A percentile compares a stretch with the other conserved stretches of the same genome.
phyloP scores from a whole-genome alignment of 92 coral and sea anemone species.

The Bergia puertoricense region DNA sequence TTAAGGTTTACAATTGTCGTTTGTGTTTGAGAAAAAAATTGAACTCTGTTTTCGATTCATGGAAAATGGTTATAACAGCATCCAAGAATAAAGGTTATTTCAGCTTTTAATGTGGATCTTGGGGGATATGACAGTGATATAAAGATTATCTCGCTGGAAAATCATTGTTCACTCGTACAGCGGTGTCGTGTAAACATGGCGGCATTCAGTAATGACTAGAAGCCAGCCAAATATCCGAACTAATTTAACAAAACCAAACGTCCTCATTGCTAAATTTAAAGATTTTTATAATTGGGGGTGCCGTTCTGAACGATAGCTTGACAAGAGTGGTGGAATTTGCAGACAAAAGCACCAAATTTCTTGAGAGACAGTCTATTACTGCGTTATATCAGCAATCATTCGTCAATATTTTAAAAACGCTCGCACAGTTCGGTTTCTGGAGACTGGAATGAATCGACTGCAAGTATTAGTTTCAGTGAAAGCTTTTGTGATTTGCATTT shows the following conservation, averaged over 20 bases:
- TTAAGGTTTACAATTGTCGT: slow-evolving; percentile 36
- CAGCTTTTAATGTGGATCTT: slow-evolving; percentile 63
- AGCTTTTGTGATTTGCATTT: background rate
- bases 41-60: slow-evolving; percentile 31
- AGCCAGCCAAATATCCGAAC: slow-evolving; percentile 1
- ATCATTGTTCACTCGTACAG: slow-evolving; percentile 22
- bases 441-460: background rate
- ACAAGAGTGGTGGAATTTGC: slow-evolving; percentile 8
- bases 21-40: slow-evolving; percentile 72
- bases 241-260: background rate
- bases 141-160: slow-evolving; percentile 43
- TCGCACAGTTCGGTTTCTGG: slow-evolving; percentile 26
- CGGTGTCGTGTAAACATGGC: slow-evolving; percentile 42
- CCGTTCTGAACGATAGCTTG: background rate
- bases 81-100: slow-evolving; percentile 48
- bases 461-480: slow-evolving; percentile 9
- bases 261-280: background rate
- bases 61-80: slow-evolving; percentile 17
- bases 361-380: slow-evolving; percentile 2
- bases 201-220: slow-evolving; percentile 9
- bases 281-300: background rate
- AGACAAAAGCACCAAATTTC: slow-evolving; percentile 2
- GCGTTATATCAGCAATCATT: background rate
- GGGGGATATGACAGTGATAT: slow-evolving; percentile 18
- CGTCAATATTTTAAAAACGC: slow-evolving; percentile 21